Base-by-base conservation (phyloP, 2,797 vertebrate genomes). In the Cheirogaleus major region DNA sequence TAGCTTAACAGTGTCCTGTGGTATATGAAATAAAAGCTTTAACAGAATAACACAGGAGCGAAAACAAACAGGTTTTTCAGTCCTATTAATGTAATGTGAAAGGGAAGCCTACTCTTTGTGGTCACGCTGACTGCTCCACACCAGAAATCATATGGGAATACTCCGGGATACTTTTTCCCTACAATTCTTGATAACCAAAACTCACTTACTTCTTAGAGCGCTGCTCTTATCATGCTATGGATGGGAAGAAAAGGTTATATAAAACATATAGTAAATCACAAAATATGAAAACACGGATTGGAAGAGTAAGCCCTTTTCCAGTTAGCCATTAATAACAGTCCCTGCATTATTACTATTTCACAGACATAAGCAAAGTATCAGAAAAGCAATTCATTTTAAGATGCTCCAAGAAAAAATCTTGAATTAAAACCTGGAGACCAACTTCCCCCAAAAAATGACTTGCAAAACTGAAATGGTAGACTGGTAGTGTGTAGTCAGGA, bases 271-370 rank as follows among this genome's bases (percentile, higher is more conserved):
- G 76, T 93, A 97, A 98, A 97, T 87, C 91, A 97, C 92, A 96
- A 96, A 97, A 94, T 95, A 93, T 96, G 97, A 61, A 93, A 97
- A 97, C 8, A 93, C 0, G 12, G 65, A 97, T 91, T 97, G 96
- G 96, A 98, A 98, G 79, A 97, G 84, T 97, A 98, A 97, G 94
- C 9, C 76, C 93, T 98, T 92, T 98, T 98, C 96, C 98, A 88
- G 96, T 97, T 97, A 98, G 96, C 96, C 98, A 98, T 98, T 96
- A 98, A 97, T 97, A 98, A 97, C 87, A 78, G 85, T 95, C 88
- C 89, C 88, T 22, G 4, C 80, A 94, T 97, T 95, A 94, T 97
- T 95, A 97, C 93, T 96, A 92, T 96, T 98, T 97, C 75, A 95
- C 92, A 95, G 93, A 95, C 95, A 96, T 78, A 97, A 98, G 92